These are phyloP conservation scores for Apodemia hepburni DNA, from an alignment of 2,888 invertebrate genomes.

Conservation along the genomic window DNA sequence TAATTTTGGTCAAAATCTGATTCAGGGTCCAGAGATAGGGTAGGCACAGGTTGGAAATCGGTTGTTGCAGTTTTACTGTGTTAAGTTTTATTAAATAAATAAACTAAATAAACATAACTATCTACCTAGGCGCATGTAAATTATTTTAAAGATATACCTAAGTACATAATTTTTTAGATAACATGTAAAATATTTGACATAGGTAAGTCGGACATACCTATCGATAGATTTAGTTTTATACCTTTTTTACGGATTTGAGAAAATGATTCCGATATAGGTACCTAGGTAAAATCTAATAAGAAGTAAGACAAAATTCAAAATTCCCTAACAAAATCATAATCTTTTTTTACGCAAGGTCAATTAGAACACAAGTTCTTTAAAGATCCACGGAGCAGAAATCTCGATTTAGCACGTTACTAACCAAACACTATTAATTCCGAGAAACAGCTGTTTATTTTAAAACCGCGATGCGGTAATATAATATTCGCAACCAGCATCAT, in stretches of 20 bases:
- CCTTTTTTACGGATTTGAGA: neutral
- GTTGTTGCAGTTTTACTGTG: too few relatives aligned
- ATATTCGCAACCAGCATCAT: conserved; percentile 40
- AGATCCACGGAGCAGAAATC: conserved; percentile 37
- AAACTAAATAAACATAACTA: too few relatives aligned
- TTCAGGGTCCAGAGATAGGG: too few relatives aligned
- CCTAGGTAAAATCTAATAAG: neutral
- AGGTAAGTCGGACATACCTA: neutral
- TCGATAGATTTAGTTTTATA: neutral
- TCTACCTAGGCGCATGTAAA: too few relatives aligned
- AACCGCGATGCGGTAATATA: conserved; percentile 58
- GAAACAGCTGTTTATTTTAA: conserved; percentile 76
- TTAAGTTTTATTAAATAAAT: too few relatives aligned
- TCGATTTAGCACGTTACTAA: conserved; percentile 64
- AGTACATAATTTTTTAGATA: too few relatives aligned
- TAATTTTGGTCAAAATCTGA: too few relatives aligned
- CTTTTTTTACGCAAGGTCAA: neutral
- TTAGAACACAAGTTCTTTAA: neutral
- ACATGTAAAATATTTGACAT: too few relatives aligned
- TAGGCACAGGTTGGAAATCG: too few relatives aligned
- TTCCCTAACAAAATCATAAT: neutral
- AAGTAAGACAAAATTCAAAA: too few relatives aligned
- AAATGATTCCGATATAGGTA: neutral
- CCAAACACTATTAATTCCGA: conserved; percentile 56
- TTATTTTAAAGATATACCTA: too few relatives aligned